phyloP scores from a whole-genome alignment of 2,113 vertebrate species.

The Mobula hypostoma region DNA sequence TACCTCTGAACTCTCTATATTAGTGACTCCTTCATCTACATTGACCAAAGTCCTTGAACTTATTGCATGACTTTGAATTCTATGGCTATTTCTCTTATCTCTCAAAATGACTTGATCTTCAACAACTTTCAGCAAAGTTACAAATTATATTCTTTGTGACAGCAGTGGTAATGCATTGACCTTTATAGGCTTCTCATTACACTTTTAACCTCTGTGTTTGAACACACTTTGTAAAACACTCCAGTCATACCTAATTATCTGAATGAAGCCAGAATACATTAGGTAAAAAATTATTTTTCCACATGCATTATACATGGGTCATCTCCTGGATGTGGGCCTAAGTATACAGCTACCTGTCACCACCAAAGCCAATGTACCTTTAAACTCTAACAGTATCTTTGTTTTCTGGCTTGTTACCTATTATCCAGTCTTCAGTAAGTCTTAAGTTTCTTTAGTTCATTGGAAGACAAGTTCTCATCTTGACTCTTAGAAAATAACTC shows the following conservation, averaged over 20 bases:
- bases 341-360: background rate
- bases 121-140: background rate
- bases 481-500: background rate
- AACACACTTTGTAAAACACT: background rate
- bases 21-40: background rate
- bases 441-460: background rate
- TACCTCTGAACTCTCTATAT: background rate
- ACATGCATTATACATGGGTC: background rate
- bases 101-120: background rate
- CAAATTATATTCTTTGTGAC: background rate
- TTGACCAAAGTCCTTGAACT: background rate
- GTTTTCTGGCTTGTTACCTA: background rate
- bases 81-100: background rate
- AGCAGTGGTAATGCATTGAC: background rate
- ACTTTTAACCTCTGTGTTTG: background rate
- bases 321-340: background rate
- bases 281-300: background rate
- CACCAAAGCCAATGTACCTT: background rate
- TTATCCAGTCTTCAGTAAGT: background rate
- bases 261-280: background rate
- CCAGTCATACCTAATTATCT: background rate
- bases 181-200: background rate
- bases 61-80: background rate
- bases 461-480: background rate
- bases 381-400: background rate